Conservation (phyloP, 2,113 vertebrate genomes). For the Dicentrarchus labrax region DNA sequence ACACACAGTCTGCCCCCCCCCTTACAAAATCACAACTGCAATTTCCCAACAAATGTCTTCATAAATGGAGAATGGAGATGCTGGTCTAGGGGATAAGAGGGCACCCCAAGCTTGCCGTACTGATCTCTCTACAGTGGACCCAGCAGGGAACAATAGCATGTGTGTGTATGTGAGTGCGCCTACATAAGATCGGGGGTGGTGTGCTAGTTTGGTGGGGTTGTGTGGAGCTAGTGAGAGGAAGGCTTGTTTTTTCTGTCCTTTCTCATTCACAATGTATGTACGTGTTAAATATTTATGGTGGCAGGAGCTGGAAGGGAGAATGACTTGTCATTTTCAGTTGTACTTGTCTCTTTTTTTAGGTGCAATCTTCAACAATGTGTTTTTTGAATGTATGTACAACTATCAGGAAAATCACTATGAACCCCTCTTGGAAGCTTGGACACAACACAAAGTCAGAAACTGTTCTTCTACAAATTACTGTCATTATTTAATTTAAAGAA, state of each 20-base stretch:
- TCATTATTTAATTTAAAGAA: background rate
- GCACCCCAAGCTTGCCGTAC: conserved; percentile 14
- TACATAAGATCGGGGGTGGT: background rate
- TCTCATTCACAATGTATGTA: conserved; percentile 69
- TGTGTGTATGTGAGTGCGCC: conserved; percentile 17
- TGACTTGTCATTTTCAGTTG: conserved; percentile 38
- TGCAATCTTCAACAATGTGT: background rate
- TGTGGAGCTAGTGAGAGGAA: background rate
- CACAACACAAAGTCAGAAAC: background rate
- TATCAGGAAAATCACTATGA: background rate
- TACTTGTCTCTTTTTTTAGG: background rate
- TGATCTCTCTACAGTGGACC: conserved; percentile 30
- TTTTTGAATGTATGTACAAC: background rate
- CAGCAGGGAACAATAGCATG: conserved; percentile 46
- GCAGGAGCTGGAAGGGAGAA: conserved; percentile 35
- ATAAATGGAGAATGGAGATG: conserved; percentile 31
- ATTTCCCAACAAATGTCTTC: conserved; percentile 21
- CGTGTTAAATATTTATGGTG: conserved; percentile 70
- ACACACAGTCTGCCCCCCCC: conserved; percentile 10
- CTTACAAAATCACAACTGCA: conserved; percentile 28
- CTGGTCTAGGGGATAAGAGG: conserved; percentile 6
- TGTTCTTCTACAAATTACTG: background rate
- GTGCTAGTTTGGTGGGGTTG: conserved; percentile 19
- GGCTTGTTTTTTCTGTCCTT: conserved; percentile 20
- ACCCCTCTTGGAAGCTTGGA: background rate